Conservation (phyloP, 2,888 invertebrate species). For the Rhagonycha fulva region DNA sequence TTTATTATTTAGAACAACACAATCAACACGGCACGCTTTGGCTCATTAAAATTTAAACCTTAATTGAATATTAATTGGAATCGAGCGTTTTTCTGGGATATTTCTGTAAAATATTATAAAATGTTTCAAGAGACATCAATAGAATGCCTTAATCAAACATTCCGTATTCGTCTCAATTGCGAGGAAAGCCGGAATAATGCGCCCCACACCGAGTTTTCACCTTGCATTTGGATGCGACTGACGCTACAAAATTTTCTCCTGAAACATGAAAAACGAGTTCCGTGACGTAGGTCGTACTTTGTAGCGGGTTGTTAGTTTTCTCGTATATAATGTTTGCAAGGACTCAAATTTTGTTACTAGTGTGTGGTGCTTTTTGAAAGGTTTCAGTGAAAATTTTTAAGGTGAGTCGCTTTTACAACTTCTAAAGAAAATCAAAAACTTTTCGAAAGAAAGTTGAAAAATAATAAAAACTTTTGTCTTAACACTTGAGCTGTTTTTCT, state of each 20-base stretch:
- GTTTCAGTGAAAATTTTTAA: conserved; percentile 6
- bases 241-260: conserved; percentile 10
- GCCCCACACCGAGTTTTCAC: conserved; percentile 11
- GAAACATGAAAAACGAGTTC: conserved; percentile 11
- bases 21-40: neutral
- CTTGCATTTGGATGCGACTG: neutral
- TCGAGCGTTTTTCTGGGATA: neutral
- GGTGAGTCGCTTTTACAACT: conserved; percentile 12
- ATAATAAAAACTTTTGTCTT: neutral
- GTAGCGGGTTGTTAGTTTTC: neutral
- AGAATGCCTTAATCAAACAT: conserved; percentile 10
- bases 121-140: neutral
- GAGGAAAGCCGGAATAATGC: conserved; percentile 12
- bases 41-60: neutral
- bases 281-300: conserved; percentile 7
- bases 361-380: conserved; percentile 11
- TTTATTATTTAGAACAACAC: neutral
- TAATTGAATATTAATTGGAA: neutral
- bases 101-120: neutral
- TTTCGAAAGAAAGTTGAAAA: neutral
- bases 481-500: neutral
- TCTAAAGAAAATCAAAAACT: neutral
- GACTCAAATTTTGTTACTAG: conserved; percentile 23
- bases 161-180: conserved; percentile 3
- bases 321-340: conserved; percentile 26